Evolutionary conservation across 2,113 vertebrate species (phyloP), one percentile per base, ranked within the genome.

Genomic region (Daphoenositta chrysoptera): DNA sequence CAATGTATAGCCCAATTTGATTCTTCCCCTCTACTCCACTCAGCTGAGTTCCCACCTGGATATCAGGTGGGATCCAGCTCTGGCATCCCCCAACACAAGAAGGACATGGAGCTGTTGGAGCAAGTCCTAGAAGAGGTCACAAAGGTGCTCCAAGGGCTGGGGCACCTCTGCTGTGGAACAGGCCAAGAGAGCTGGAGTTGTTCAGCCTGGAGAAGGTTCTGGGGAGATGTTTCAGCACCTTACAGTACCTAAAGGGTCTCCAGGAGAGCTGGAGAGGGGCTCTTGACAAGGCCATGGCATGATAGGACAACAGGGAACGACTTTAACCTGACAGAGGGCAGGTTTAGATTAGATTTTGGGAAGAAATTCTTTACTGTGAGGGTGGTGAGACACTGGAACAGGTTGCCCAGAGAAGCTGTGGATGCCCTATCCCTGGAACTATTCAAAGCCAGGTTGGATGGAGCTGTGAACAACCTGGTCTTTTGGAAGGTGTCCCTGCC

Each of bases 311-410:
- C 13, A 15, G 10, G 6, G 10, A 28, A 39, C n/a, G 12, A 1
- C 33, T 44, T 81, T 44, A 44, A 48, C 44, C 37, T 44, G 35
- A 37, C 1, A 64, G 18, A 64, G 5, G 23, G 4, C 8, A 44
- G 26, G 37, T 45, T 73, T 50, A 30, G 28, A 18, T 73, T 14
- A n/a, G 45, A 39, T 58, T 58, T n/a, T 58, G 26, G 37, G 23
- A 51, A 51, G 28, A 51, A 81, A 45, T 45, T 50, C 6, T 44
- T 42, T 44, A 17, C 28, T 44, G 7, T 72, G 57, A 57, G 10
- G 22, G 22, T 35, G 15, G 7, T 45, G 19, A 66, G 33, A 19
- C 33, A 17, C 19, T 65, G 50, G 44, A 11, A 37, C 0, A 0
- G 6, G 3, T 45, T 69, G 10, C 39, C 33, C 31, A 13, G 54